Evolutionary conservation across 1,140 invertebrate species (phyloP), one percentile per base, ranked within the genome.

Genomic region (Coptotermes formosanus): DNA sequence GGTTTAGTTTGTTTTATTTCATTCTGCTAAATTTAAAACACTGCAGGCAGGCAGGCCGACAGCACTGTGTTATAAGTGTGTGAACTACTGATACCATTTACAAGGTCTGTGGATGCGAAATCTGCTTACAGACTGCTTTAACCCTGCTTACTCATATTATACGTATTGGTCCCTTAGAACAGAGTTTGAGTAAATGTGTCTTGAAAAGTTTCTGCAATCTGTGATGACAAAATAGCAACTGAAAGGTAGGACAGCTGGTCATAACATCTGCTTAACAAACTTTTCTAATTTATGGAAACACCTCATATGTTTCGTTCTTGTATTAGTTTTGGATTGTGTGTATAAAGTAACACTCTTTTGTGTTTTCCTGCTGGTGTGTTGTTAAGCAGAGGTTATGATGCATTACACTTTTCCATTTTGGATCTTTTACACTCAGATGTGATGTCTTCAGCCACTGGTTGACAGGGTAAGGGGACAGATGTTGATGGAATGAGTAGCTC

Each of bases 201-300:
- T 55, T 55, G 19, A 55, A 55, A 55, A 12, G 52, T 16, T 55
- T 55, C 64, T 69, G 64, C n/a, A 69, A 69, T 69, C 23, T 69
- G 59, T 23, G 64, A 69, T 30, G 8, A 7, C 19, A 69, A 30
- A 25, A 69, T 69, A 25, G 12, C 64, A 69, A n/a, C 64, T 69
- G n/a, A 25, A 69, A 69, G 64, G 64, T 69, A 69, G 64, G 64
- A 55, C 52, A 69, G 64, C 64, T 69, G 3, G 8, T 25, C 64
- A n/a, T 69, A 69, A 69, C 64, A 25, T 69, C 64, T 69, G 64
- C 64, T 69, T n/a, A 69, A 69, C 64, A 69, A 69, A 69, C 12
- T 55, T 12, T 30, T 9, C 3, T 69, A 30, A 8, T 69, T n/a
- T n/a, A n/a, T 25, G 14, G n/a, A 69, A 30, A 30, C n/a, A 69